Evolutionary conservation across 1,140 invertebrate genomes (phyloP).

Genomic region (Melipona quadrifasciata): DNA sequence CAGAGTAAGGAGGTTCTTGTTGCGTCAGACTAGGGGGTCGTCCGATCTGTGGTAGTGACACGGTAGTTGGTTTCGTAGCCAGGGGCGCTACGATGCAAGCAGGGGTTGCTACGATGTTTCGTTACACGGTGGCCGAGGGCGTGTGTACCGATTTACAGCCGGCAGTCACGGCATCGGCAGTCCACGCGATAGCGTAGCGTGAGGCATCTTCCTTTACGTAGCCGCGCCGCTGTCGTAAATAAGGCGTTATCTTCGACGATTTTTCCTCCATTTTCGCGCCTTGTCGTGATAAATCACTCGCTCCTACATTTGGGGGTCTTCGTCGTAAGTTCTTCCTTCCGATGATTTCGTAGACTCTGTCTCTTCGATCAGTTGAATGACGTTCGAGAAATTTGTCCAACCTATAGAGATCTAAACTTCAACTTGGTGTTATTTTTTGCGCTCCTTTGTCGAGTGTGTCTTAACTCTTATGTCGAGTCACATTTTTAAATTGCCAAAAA

Average conservation of each 20-base stretch:
- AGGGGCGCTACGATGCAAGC: slow-evolving; percentile 7
- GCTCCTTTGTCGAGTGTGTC: too few relatives aligned
- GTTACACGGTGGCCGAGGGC: slow-evolving; percentile 51
- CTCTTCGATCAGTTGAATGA: too few relatives aligned
- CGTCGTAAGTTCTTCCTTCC: not conserved
- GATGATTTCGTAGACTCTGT: not conserved
- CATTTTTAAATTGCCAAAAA: too few relatives aligned
- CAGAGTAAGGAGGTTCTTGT: not conserved
- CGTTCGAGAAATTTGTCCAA: too few relatives aligned
- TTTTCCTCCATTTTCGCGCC: slow-evolving; percentile 40
- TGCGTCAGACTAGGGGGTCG: slow-evolving; percentile 14
- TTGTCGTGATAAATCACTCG: slow-evolving; percentile 19
- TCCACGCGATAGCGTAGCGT: slow-evolving; percentile 11
- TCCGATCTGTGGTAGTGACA: not conserved
- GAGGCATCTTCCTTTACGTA: slow-evolving; percentile 17
- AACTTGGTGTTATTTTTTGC: too few relatives aligned
- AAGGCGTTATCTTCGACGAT: slow-evolving; percentile 37
- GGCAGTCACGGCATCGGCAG: slow-evolving; percentile 61
- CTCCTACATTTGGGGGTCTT: not conserved
- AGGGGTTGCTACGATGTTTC: slow-evolving; percentile 42
- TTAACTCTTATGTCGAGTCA: too few relatives aligned
- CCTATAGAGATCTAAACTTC: too few relatives aligned
- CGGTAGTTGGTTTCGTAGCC: not conserved
- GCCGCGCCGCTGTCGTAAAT: not conserved
- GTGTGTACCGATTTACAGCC: slow-evolving; percentile 69